phyloP scores from a whole-genome alignment of 2,888 invertebrate genomes.

The Molorchus minor region DNA sequence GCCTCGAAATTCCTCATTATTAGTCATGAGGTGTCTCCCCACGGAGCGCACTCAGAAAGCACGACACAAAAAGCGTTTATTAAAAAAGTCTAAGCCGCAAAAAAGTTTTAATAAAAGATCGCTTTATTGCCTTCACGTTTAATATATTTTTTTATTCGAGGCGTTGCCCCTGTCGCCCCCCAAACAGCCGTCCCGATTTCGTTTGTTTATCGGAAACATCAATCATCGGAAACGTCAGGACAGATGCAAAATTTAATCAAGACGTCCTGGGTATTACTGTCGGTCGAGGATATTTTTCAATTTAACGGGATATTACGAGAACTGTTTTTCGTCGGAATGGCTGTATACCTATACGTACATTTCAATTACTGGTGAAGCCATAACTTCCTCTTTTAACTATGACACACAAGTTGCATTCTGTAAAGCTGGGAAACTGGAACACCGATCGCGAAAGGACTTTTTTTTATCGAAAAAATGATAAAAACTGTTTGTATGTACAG shows the following conservation, averaged over 20 bases:
- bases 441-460: too few relatives aligned
- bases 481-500: too few relatives aligned
- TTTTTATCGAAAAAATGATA: too few relatives aligned
- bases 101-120: conserved; percentile 59
- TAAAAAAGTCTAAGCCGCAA: conserved; percentile 55
- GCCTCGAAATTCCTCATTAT: conserved; percentile 19
- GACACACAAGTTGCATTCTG: too few relatives aligned
- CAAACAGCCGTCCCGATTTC: conserved; percentile 48
- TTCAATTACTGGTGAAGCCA: conserved; percentile 18
- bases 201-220: conserved; percentile 59
- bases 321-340: conserved; percentile 30
- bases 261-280: conserved; percentile 42
- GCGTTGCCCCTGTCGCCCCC: conserved; percentile 39
- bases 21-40: conserved; percentile 21
- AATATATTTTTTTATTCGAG: conserved; percentile 51
- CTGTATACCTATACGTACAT: conserved; percentile 18
- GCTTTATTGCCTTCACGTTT: conserved; percentile 56
- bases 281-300: conserved; percentile 34
- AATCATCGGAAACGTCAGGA: conserved; percentile 58
- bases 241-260: conserved; percentile 59
- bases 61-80: conserved; percentile 53
- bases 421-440: too few relatives aligned
- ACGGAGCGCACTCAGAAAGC: conserved; percentile 18
- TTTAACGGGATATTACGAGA: conserved; percentile 21
- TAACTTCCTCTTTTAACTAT: background rate